Conservation (phyloP, 30 jellyfish, hydroid and myxozoan species). For the Cassiopea xamachana region DNA sequence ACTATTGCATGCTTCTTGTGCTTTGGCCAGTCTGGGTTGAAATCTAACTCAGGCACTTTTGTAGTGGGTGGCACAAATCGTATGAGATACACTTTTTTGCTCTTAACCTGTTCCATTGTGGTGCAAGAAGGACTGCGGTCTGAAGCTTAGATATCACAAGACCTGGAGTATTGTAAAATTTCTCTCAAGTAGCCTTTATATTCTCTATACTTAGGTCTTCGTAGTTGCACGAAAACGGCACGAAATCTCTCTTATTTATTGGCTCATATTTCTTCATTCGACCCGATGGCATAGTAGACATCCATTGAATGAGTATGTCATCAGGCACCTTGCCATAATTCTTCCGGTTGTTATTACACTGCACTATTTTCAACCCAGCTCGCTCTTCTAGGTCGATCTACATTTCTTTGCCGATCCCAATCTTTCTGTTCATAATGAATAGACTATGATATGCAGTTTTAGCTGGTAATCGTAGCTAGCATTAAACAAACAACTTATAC, state of each 20-base stretch:
- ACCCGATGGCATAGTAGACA: slow-evolving; percentile 30
- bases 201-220: slow-evolving; percentile 10
- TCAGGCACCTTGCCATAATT: neutral
- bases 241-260: slow-evolving; percentile 7
- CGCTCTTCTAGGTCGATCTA: too few relatives aligned
- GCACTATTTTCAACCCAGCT: too few relatives aligned
- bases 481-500: too few relatives aligned
- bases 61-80: slow-evolving; percentile 24
- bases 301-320: slow-evolving; percentile 19
- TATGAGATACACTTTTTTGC: slow-evolving; percentile 33
- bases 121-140: slow-evolving; percentile 47
- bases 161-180: slow-evolving; percentile 19
- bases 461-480: too few relatives aligned
- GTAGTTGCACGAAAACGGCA: neutral
- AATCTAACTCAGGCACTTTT: neutral
- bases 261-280: slow-evolving; percentile 46
- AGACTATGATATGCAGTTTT: too few relatives aligned
- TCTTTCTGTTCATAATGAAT: too few relatives aligned
- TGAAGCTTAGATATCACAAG: slow-evolving; percentile 30
- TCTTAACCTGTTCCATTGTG: slow-evolving; percentile 15
- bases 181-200: slow-evolving; percentile 21
- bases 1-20: too few relatives aligned
- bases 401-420: too few relatives aligned
- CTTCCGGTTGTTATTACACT: too few relatives aligned
- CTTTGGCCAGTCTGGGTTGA: neutral